phyloP scores from a whole-genome alignment of 30 jellyfish, hydroid and myxozoan species.

The Turritopsis dohrnii region DNA sequence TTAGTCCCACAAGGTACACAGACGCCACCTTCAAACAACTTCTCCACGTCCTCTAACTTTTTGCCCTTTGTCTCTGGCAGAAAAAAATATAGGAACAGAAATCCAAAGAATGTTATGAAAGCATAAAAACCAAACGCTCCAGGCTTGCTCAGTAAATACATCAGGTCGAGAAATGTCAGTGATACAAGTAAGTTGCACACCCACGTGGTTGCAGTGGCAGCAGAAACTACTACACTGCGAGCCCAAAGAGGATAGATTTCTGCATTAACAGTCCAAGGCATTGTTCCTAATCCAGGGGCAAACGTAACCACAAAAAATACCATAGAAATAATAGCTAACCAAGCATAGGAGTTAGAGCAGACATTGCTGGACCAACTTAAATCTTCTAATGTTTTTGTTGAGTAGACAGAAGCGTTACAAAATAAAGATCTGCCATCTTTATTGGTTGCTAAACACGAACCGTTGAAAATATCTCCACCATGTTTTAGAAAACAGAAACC shows the following conservation, averaged over 20 bases:
- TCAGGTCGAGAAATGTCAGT: constrained; percentile 58
- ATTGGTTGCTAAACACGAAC: constrained; percentile 41
- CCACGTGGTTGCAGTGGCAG: constrained; percentile 80
- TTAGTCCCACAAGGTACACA: background rate
- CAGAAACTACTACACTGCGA: constrained; percentile 60
- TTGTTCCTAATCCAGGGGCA: constrained; percentile 91
- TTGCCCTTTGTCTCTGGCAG: constrained; percentile 83
- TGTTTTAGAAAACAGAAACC: constrained; percentile 60
- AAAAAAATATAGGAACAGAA: constrained; percentile 44
- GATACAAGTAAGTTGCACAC: constrained; percentile 58
- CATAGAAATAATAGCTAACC: constrained; percentile 79
- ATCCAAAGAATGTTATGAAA: constrained; percentile 45
- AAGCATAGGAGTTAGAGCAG: constrained; percentile 79
- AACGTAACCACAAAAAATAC: constrained; percentile 70
- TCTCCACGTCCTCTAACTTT: constrained; percentile 72
- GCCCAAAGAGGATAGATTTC: constrained; percentile 98
- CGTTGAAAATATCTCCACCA: constrained; percentile 18
- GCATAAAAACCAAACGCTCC: constrained; percentile 85
- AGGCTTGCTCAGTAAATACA: constrained; percentile 41
- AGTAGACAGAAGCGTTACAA: constrained; percentile 8
- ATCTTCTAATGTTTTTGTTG: background rate
- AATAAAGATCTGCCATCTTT: background rate
- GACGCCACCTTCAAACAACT: constrained; percentile 43
- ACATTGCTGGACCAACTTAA: constrained; percentile 35
- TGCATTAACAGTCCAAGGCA: constrained; percentile 95